Conservation (phyloP, 1,140 invertebrate genomes). For the Teleogryllus occipitalis region DNA sequence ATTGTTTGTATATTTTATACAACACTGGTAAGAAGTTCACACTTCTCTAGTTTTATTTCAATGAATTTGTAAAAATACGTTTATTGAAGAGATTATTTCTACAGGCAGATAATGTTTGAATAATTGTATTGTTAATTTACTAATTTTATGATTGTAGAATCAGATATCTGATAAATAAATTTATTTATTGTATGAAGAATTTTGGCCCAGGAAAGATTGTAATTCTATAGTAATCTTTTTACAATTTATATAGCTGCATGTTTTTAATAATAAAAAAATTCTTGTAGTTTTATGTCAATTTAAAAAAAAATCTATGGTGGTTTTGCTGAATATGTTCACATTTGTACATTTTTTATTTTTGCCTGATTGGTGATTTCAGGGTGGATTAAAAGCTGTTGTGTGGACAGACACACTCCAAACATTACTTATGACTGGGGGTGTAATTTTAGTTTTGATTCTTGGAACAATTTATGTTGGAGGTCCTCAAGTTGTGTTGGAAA, state of each 20-base stretch:
- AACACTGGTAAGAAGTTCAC: conserved; percentile 21
- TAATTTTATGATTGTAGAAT: too few relatives aligned
- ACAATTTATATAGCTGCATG: not conserved
- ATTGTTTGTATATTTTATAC: conserved; percentile 27
- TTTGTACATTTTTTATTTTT: not conserved
- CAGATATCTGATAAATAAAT: too few relatives aligned
- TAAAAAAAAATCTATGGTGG: too few relatives aligned
- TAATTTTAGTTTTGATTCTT: conserved; percentile 56
- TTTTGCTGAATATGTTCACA: not conserved
- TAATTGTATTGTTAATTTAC: too few relatives aligned
- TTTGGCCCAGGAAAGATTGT: too few relatives aligned
- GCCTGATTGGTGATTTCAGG: conserved; percentile 40
- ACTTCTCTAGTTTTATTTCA: not conserved
- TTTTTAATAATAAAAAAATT: not conserved
- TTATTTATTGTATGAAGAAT: too few relatives aligned
- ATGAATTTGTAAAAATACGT: not conserved
- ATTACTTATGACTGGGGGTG: conserved; percentile 62
- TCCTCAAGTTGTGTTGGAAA: conserved; percentile 49
- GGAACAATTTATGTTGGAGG: conserved; percentile 59
- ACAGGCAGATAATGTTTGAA: too few relatives aligned
- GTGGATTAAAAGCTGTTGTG: conserved; percentile 77
- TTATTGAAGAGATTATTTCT: not conserved
- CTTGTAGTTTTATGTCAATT: too few relatives aligned
- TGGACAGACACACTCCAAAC: conserved; percentile 82
- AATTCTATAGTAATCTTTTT: not conserved